Evolutionary conservation across 2,888 invertebrate species (phyloP).

Genomic region (Liodrosophila aerea): DNA sequence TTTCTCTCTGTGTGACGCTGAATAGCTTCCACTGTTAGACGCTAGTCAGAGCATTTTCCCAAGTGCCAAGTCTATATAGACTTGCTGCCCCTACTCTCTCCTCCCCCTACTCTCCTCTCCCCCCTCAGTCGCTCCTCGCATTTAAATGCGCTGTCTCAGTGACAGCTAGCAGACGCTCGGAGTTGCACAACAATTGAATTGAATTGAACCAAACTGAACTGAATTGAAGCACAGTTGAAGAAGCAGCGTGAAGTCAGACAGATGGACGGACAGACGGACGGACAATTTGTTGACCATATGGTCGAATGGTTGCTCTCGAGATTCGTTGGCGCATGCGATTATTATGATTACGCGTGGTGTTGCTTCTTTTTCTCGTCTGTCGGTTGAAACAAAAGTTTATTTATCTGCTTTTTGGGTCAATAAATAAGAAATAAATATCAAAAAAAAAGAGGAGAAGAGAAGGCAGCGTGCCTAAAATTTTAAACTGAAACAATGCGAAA

Average conservation of each 20-base stretch:
- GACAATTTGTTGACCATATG: constrained; percentile 53
- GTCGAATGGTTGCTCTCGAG: constrained; percentile 29
- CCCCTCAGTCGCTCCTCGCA: constrained; percentile 3
- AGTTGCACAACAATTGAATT: constrained; percentile 40
- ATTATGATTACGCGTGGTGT: constrained; percentile 63
- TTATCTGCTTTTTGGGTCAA: constrained; percentile 74
- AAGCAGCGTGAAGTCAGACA: no score
- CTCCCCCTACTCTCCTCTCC: not conserved
- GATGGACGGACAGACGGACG: no score
- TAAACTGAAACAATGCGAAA: constrained; percentile 62
- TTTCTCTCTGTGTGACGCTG: no score
- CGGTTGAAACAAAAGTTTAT: constrained; percentile 57
- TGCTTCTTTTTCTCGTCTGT: constrained; percentile 13
- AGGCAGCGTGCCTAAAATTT: constrained; percentile 71
- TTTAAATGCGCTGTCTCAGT: constrained; percentile 38
- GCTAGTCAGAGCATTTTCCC: no score
- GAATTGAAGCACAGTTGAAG: constrained; percentile 3
- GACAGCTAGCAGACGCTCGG: constrained; percentile 33
- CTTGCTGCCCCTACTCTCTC: not conserved
- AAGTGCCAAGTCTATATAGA: not conserved
- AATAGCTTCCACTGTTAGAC: no score
- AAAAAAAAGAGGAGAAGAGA: constrained; percentile 1
- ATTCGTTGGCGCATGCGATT: constrained; percentile 66
- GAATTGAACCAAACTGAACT: constrained; percentile 20
- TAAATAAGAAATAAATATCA: constrained; percentile 50